Conservation (phyloP, 53 echinoderm and acorn worm species). For the Echinarachnius parma region DNA sequence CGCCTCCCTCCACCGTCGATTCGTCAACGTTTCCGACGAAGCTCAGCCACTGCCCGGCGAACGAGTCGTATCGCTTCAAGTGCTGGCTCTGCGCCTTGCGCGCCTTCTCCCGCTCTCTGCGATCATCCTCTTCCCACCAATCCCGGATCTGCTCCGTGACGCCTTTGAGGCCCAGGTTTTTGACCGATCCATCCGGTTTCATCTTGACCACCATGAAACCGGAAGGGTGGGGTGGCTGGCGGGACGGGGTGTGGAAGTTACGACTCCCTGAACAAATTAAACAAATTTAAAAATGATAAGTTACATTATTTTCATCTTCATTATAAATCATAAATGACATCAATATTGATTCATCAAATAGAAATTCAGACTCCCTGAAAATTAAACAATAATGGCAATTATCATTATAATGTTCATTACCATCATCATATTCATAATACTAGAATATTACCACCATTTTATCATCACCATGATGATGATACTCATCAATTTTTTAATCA, state of each 20-base stretch:
- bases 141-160: constrained; percentile 70
- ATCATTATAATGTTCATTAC: no score
- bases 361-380: no score
- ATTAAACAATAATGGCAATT: no score
- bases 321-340: no score
- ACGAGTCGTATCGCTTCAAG: constrained; percentile 65
- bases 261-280: constrained; percentile 63
- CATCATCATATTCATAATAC: no score
- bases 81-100: constrained; percentile 70
- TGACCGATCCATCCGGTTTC: constrained; percentile 62
- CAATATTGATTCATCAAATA: no score
- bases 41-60: constrained; percentile 87
- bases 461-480: no score
- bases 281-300: no score
- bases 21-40: constrained; percentile 63
- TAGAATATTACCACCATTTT: no score
- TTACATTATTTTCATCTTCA: no score
- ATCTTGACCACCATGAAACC: constrained; percentile 85
- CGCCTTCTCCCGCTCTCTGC: constrained; percentile 55
- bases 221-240: constrained; percentile 73
- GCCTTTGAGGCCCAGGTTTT: constrained; percentile 55
- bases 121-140: constrained; percentile 88
- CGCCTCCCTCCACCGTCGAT: neutral
- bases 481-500: no score
- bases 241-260: constrained; percentile 50